phyloP scores from a whole-genome alignment of 2,888 invertebrate species.

The Colletes collaris region DNA sequence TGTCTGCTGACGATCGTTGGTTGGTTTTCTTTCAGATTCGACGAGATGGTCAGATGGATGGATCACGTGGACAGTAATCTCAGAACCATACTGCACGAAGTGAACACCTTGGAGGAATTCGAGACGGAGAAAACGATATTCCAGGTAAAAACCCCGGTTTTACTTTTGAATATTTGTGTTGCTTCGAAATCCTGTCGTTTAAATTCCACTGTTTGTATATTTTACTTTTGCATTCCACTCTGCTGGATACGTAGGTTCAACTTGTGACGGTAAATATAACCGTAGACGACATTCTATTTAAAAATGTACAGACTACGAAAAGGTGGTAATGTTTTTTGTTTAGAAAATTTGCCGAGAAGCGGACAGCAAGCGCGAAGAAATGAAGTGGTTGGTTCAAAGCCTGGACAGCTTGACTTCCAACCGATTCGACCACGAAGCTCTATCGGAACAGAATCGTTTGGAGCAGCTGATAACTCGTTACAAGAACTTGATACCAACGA shows the following conservation, averaged over 20 bases:
- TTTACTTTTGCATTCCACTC: constrained; percentile 38
- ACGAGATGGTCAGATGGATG: constrained; percentile 95
- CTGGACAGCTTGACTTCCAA: constrained; percentile 93
- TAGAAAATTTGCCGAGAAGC: constrained; percentile 96
- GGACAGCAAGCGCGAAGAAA: constrained; percentile 94
- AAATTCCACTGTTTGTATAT: too few relatives aligned
- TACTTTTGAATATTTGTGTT: neutral
- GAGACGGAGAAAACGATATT: constrained; percentile 95
- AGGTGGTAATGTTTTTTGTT: constrained; percentile 21
- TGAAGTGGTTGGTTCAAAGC: constrained; percentile 97
- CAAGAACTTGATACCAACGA: constrained; percentile 95
- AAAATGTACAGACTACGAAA: neutral
- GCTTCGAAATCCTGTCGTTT: neutral
- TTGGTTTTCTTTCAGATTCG: constrained; percentile 84
- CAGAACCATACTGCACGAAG: constrained; percentile 92
- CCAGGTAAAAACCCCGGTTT: constrained; percentile 87
- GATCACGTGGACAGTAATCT: constrained; percentile 93
- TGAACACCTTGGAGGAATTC: constrained; percentile 94
- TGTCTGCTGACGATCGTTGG: neutral
- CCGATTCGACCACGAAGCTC: constrained; percentile 91
- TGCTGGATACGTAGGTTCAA: constrained; percentile 74
- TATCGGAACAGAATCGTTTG: constrained; percentile 91
- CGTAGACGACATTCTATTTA: neutral
- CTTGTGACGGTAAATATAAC: constrained; percentile 77
- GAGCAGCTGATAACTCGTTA: constrained; percentile 94